Evolutionary conservation across 2,888 invertebrate genomes (phyloP), one percentile per base, ranked within the genome.

Genomic region (Aphodius sticticus): DNA sequence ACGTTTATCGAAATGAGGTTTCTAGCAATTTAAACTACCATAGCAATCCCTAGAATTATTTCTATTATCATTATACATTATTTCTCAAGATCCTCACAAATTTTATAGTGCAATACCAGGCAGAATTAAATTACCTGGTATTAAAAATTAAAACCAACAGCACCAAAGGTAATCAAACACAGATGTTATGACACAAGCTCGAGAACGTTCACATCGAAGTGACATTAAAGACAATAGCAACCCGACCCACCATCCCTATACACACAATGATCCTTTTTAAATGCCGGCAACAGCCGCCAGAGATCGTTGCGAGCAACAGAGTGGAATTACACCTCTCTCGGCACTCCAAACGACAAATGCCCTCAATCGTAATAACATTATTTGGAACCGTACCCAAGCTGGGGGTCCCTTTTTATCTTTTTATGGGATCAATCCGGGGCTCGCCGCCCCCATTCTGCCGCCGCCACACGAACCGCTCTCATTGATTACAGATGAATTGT

Each of bases 401-500:
- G 70, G 72, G 69, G 69, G 70, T 70, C 77, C 77, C 80, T 74
- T 70, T 76, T 80, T 80, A 80, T 80, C 76, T 80, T 78, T 53
- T 53, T 76, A 78, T 75, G 76, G 80, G 78, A 80, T 80, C 80
- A 80, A 80, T 80, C 69, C 37, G 16, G 71, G 78, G 72, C 72
- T 74, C 78, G 36, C 71, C 35, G 74, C 74, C n/a, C 74, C 35
- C 16, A 26, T 35, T n/a, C n/a, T n/a, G 35, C 15, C 36, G 15
- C 70, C 69, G 75, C 53, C 53, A 53, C 12, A 53, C 53, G 53
- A 53, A 53, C 26, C 79, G 82, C 83, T 81, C 84, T 84, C 84
- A 84, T 84, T 84, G 84, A 82, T 82, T 84, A 82, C 83, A 81
- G 82, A 82, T 82, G 84, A 84, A 83, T 83, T 82, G 83, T 84